These are phyloP conservation scores for Anolis sagrei DNA, from an alignment of 2,113 vertebrate genomes.

Conservation along the genomic window DNA sequence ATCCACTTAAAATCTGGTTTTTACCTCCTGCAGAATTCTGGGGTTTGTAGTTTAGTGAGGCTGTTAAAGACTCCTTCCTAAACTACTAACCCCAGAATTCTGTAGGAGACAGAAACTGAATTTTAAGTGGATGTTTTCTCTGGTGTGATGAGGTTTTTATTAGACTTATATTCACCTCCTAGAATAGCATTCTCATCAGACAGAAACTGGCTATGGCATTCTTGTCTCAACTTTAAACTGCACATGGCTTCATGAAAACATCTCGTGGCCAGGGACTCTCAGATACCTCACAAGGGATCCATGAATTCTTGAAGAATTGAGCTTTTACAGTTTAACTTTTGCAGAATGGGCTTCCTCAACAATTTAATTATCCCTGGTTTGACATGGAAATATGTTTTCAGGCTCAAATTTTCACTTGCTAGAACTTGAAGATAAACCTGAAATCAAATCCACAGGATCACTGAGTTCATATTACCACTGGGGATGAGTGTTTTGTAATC, in stretches of 20 bases:
- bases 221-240: background rate
- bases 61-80: too few relatives aligned
- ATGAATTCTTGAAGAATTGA: too few relatives aligned
- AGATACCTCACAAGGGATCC: too few relatives aligned
- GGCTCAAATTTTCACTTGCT: background rate
- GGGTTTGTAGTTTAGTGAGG: too few relatives aligned
- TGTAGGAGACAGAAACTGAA: too few relatives aligned
- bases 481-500: background rate
- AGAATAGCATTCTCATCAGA: background rate
- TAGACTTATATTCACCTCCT: background rate
- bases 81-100: too few relatives aligned
- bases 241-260: background rate
- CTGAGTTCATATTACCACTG: background rate
- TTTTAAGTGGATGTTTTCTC: too few relatives aligned
- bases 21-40: too few relatives aligned
- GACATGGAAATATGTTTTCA: background rate
- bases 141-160: too few relatives aligned
- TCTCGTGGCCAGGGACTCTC: background rate
- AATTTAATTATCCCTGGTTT: constrained; percentile 10
- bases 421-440: background rate
- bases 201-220: background rate
- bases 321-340: background rate
- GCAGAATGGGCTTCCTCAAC: background rate
- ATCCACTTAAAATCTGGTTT: too few relatives aligned
- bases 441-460: background rate